Evolutionary conservation across 2,113 vertebrate species (phyloP), one percentile per base, ranked within the genome.

Genomic region (Campylorhamphus procurvoides): DNA sequence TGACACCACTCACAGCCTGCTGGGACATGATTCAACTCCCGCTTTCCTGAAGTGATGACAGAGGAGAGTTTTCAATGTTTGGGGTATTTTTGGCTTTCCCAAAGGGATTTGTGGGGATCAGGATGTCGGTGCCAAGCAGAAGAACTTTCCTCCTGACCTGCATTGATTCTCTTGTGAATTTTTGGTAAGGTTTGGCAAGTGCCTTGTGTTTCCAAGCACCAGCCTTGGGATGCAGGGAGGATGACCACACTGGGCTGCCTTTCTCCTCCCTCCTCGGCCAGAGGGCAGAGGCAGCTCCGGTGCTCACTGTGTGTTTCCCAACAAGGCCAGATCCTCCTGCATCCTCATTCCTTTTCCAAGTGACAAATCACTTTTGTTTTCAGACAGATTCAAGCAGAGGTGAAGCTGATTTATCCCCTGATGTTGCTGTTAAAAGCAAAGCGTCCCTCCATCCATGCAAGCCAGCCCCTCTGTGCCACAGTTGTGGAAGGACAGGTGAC

Each of bases 391-490:
- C 87, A 55, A 80, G 59, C 35, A 58, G 72, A 75, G 16, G 8
- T 49, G 52, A 58, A 44, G 47, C 37, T 4, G 3, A 46, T 87
- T 59, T 42, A 19, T 27, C 7, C 76, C 33, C 53, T 27, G 6
- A 14, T 20, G 18, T 13, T 14, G 44, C 42, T 50, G n/a, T 24
- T 47, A 37, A 67, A 76, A 68, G 28, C 24, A 14, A 62, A 40
- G 22, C 5, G 25, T 35, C 28, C 52, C 19, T 75, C 50, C 23
- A 33, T 4, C 35, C 49, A 8, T 35, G 13, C 25, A 44, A 62
- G 39, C 0, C 2, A 2, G 6, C 18, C 44, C 20, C 28, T 66
- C 37, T 0, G 0, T 27, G 12, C 35, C 24, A 11, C 0, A 1
- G 13, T 0, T 35, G 31, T 73, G 63, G 42, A 59, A 72, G 35